Evolutionary conservation across 2,113 vertebrate species (phyloP).

Genomic region (Acanthochromis polyacanthus): DNA sequence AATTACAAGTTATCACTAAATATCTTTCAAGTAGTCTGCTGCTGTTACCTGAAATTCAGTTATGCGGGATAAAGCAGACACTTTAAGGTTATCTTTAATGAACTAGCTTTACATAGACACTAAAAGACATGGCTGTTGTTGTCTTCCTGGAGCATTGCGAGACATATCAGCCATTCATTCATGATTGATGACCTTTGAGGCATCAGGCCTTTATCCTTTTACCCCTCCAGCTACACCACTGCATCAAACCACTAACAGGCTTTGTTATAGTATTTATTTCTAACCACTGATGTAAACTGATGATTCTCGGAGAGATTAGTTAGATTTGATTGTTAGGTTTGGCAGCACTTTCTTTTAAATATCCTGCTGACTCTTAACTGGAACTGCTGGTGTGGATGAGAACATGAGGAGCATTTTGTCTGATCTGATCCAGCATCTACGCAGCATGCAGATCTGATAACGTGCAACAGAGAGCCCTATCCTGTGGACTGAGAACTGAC

Average conservation of each 20-base stretch:
- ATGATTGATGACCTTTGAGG: conserved; percentile 73
- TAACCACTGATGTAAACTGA: conserved; percentile 27
- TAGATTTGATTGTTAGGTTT: conserved; percentile 12
- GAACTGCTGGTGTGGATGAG: conserved; percentile 23
- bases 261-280: neutral
- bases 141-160: conserved; percentile 51
- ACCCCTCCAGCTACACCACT: conserved; percentile 27
- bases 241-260: conserved; percentile 9
- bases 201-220: conserved; percentile 43
- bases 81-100: neutral
- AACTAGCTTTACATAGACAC: conserved; percentile 13
- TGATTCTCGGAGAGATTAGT: neutral
- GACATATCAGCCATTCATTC: conserved; percentile 70
- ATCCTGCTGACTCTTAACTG: conserved; percentile 13
- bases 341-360: conserved; percentile 27
- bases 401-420: conserved; percentile 64
- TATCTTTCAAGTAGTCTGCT: neutral
- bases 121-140: conserved; percentile 45
- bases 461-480: conserved; percentile 31
- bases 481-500: conserved; percentile 49
- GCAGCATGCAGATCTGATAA: conserved; percentile 44
- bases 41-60: neutral
- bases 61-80: neutral
- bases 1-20: neutral
- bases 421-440: conserved; percentile 45